Base-by-base conservation (phyloP, 2,797 vertebrate genomes). In the Meda fulgida region DNA sequence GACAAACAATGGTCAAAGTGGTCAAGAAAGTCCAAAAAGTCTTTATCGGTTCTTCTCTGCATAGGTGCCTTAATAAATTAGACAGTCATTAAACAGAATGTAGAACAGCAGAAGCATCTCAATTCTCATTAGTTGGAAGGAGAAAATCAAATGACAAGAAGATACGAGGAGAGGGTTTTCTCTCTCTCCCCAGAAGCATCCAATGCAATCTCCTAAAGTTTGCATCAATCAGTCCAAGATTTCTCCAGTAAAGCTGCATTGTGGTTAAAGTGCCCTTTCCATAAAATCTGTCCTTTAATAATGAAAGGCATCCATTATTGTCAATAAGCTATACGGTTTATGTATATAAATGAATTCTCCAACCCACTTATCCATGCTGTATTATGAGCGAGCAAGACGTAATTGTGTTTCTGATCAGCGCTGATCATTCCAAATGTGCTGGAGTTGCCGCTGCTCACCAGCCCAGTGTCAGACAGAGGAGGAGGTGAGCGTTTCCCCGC, bases 301-400 rank as follows among this genome's bases (percentile, higher is more conserved):
- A 94, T 94, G 92, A 94, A 95, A 94, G 91, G 87, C 92, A 94
- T 94, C 93, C 90, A 93, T 95, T 95, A 93, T 91, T 93, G 94
- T 93, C 92, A 72, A 81, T 81, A 83, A 6, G 84, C 86, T 87
- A 92, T 90, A 82, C 85, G 92, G 91, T 93, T 95, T 93, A 95
- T 94, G 92, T 93, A 94, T 94, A 95, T 93, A 94, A 94, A 95
- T 95, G 93, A 94, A 94, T 94, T 89, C 93, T 93, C 93, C 92
- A 92, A 93, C 90, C 92, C 92, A 93, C 91, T 95, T 94, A 94
- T 91, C 91, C 85, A 80, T 89, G 92, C 86, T 94, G 93, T 94
- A 95, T 94, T 92, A 93, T 93, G 91, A 94, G 92, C 86, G 87
- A 94, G 94, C 92, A 93, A 93, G 90, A 89, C 90, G 87, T 93